Conservation (phyloP, 2,113 vertebrate species). For the Prietella phreatophila region DNA sequence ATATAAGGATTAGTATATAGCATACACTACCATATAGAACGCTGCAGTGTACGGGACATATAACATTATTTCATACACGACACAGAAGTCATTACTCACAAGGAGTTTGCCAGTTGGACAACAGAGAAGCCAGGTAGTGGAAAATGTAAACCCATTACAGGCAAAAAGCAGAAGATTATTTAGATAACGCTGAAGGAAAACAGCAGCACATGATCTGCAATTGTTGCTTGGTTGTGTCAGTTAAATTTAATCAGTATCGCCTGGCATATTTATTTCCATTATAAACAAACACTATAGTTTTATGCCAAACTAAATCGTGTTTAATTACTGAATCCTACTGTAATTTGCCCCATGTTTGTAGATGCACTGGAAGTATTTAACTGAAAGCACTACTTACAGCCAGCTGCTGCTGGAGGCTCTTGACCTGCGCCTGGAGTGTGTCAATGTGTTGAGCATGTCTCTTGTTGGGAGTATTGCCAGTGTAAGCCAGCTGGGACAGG, state of each 20-base stretch:
- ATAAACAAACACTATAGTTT: not conserved
- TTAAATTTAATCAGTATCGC: not conserved
- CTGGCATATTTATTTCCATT: not conserved
- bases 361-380: conserved; percentile 5
- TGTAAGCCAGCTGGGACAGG: conserved; percentile 87
- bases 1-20: not conserved
- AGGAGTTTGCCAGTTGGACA: not conserved
- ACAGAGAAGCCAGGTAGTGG: not conserved
- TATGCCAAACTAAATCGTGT: not conserved
- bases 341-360: not conserved
- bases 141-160: not conserved
- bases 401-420: conserved; percentile 89
- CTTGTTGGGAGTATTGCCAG: conserved; percentile 80
- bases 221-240: not conserved
- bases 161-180: not conserved
- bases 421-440: conserved; percentile 84
- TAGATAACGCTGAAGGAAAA: not conserved
- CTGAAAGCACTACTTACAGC: conserved; percentile 78
- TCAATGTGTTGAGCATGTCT: conserved; percentile 85
- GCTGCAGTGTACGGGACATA: not conserved
- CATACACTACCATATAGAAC: not conserved
- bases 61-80: not conserved
- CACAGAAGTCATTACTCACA: not conserved
- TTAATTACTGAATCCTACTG: not conserved
- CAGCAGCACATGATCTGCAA: not conserved